A percentile compares a stretch with the other conserved stretches of the same genome.
Conservation (phyloP, 2,888 invertebrate species). For the Xanthia icteritia region DNA sequence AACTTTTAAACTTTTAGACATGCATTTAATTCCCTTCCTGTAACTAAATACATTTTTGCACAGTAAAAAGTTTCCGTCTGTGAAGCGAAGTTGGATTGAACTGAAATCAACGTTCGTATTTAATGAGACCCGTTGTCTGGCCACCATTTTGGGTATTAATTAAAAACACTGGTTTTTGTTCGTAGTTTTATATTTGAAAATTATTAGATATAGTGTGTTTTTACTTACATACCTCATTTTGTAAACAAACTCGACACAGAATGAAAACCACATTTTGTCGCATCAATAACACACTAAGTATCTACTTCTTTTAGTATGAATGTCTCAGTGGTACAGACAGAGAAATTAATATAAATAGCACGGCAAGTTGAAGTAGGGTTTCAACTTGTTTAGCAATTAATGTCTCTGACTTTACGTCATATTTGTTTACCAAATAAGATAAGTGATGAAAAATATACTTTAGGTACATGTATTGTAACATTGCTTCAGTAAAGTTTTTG, state of each 20-base stretch:
- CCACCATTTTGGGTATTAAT: slow-evolving; percentile 72
- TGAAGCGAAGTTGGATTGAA: slow-evolving; percentile 50
- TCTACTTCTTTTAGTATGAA: neutral
- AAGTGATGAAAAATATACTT: neutral
- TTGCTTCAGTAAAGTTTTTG: neutral
- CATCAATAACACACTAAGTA: neutral
- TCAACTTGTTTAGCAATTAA: too few species aligned
- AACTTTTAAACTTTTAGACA: slow-evolving; percentile 28
- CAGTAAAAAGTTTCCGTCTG: slow-evolving; percentile 5
- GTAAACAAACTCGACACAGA: neutral
- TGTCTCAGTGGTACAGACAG: neutral
- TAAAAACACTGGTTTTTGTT: slow-evolving; percentile 71
- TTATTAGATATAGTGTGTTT: neutral
- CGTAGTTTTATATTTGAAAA: slow-evolving; percentile 27
- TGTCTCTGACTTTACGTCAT: too few species aligned
- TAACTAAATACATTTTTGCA: slow-evolving; percentile 39
- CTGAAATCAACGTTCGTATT: slow-evolving; percentile 71
- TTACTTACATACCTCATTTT: too few species aligned
- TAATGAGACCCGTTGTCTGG: slow-evolving; percentile 66
- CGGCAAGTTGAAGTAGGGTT: too few species aligned
- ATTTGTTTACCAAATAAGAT: too few species aligned
- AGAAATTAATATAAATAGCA: neutral
- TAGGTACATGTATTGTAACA: neutral
- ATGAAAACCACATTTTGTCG: neutral
- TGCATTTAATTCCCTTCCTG: slow-evolving; percentile 37